Base-by-base conservation (phyloP, 2,888 invertebrate genomes). In the Chymomyza amoena region DNA sequence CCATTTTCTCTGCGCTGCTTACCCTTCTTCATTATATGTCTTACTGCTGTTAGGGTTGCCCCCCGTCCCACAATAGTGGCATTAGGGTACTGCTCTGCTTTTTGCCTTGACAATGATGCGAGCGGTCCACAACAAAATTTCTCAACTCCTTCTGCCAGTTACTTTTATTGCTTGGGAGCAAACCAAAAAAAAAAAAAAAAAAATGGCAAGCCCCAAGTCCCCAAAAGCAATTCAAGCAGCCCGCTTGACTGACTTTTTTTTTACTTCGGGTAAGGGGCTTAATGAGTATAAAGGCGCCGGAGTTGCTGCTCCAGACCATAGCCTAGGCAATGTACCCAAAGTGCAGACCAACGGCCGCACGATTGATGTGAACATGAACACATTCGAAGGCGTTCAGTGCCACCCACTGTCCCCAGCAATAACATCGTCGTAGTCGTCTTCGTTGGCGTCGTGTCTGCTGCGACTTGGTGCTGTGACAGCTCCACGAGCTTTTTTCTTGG, bases 291-390 rank as follows among this genome's bases (percentile, higher is more conserved):
- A 88, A 83, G 73, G 73, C 77, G 68, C 63, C 39, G 25, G 25
- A 36, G 36, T 36, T 32, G 56, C 59, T 36, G 36, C 59, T 68
- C 63, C 63, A 56, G 25, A 32, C 65, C 65, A 62, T 56, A 28
- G 64, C 36, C 15, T 16, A 36, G 54, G 39, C 18, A 56, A 65
- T 18, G 70, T 45, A 45, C 13, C 20, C 67, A 68, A 60, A 70
- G 81, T 81, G 79, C 81, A 68, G 75, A 65, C 25, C 20, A 64
- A 59, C 62, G 68, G 72, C 70, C 69, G 32, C 65, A 76, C 89
- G 89, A 89, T 84, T 89, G 84, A 89, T 84, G 89, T 84, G 78
- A 73, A 81, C 83, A 68, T 73, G 85, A 71, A 73, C 80, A 77
- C 77, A 78, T 79, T 84, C 70, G 74, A 68, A 79, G 64, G 45